Percentiles rank a stretch among this genome's conserved stretches.
Conservation (phyloP, 2,888 invertebrate genomes). For the Bruchidius siliquastri region DNA sequence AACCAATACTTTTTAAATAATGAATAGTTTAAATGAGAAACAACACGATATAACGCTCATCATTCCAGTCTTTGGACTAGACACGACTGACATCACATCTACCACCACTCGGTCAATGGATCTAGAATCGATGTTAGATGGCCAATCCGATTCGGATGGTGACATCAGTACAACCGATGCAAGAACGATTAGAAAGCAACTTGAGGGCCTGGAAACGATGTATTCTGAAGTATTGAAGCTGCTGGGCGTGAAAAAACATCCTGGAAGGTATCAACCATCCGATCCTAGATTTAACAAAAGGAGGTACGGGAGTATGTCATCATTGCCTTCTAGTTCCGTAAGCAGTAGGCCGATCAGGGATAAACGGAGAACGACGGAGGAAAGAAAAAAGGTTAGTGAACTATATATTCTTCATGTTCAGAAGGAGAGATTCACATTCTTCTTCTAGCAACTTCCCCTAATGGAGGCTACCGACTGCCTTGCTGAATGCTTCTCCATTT, state of each 20-base stretch:
- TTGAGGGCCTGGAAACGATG: slow-evolving; percentile 81
- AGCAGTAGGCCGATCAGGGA: slow-evolving; percentile 73
- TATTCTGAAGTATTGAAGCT: slow-evolving; percentile 74
- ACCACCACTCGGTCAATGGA: slow-evolving; percentile 73
- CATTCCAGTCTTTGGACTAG: slow-evolving; percentile 62
- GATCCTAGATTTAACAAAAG: slow-evolving; percentile 49
- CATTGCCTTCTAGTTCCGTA: slow-evolving; percentile 76
- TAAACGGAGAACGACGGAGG: slow-evolving; percentile 63
- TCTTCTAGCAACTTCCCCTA: too few relatives aligned
- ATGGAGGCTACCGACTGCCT: too few relatives aligned
- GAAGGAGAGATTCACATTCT: too few relatives aligned
- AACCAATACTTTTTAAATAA: too few relatives aligned
- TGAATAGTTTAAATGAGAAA: too few relatives aligned
- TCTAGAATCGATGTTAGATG: slow-evolving; percentile 74
- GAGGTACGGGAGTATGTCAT: slow-evolving; percentile 77
- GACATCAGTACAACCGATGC: slow-evolving; percentile 74
- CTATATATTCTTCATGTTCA: too few relatives aligned
- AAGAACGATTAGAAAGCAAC: slow-evolving; percentile 71
- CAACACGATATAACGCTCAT: too few relatives aligned
- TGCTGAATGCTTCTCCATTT: too few relatives aligned
- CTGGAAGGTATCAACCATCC: slow-evolving; percentile 52
- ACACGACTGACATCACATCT: slow-evolving; percentile 72
- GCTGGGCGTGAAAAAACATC: slow-evolving; percentile 52
- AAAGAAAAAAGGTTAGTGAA: slow-evolving; percentile 64
- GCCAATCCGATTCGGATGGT: slow-evolving; percentile 63